Evolutionary conservation across 2,888 invertebrate species (phyloP), one percentile per base, ranked within the genome.

Genomic region (Apotomis betuletana): DNA sequence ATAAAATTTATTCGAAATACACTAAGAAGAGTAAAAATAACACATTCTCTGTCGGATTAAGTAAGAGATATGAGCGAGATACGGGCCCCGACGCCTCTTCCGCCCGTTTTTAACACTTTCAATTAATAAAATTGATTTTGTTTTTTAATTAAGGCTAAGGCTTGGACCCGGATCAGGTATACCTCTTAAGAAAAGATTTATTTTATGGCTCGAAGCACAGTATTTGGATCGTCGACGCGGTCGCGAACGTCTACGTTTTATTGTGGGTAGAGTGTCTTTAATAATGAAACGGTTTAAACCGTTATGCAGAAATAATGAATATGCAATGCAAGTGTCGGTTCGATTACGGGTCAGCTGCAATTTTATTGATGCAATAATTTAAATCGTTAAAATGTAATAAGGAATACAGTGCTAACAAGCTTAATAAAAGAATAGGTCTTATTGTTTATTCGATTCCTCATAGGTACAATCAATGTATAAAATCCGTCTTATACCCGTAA

Each of bases 111-210:
- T 93, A 92, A 92, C 93, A 92, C 92, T 91, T 90, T 91, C 93
- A 93, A 93, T 93, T 93, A 93, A 93, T 92, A 93, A 93, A 93
- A 92, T 92, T 92, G 92, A 91, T 92, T 93, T 93, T 90, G 91
- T 92, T 93, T 93, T 93, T 92, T 93, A 92, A 93, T 92, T 93
- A 92, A 89, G 88, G 86, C 85, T 83, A 90, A 90, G 86, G 85
- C 83, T 82, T 83, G 85, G 82, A 80, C 82, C 81, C 84, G 82
- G 87, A 88, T 89, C 90, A 83, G 90, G 90, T 91, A 87, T 88
- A 84, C 87, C 90, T 88, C 87, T 91, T 91, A 90, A 88, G 84
- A 81, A 74, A 83, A 89, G 92, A 93, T 93, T 93, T 92, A 93
- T 92, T 90, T 93, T 92, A 92, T 90, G 88, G 89, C 87, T 88